phyloP scores from a whole-genome alignment of 2,797 vertebrate genomes.

The Anas capensis region DNA sequence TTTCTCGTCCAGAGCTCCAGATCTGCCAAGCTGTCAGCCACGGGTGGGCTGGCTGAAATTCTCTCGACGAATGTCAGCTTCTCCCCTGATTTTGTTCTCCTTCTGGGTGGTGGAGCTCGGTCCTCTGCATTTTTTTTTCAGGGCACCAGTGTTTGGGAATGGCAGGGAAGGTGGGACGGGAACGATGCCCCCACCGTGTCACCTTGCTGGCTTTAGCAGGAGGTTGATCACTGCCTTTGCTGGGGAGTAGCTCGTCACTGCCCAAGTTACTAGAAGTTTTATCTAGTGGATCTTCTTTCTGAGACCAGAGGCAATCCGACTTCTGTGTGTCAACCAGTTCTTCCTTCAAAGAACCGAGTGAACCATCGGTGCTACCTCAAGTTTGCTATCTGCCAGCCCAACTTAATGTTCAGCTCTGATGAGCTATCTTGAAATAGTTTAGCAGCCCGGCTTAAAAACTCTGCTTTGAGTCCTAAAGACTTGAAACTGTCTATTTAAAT shows the following conservation, averaged over 20 bases:
- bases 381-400: not conserved
- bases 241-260: not conserved
- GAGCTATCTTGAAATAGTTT: not conserved
- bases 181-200: not conserved
- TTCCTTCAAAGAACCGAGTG: not conserved
- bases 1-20: not conserved
- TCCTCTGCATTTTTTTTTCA: fast-evolving
- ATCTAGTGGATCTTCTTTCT: not conserved
- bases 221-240: fast-evolving
- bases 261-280: not conserved
- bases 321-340: not conserved
- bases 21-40: not conserved
- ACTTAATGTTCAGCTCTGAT: not conserved
- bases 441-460: not conserved
- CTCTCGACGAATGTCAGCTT: fast-evolving
- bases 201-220: not conserved
- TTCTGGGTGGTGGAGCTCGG: not conserved
- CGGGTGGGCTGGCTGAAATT: not conserved
- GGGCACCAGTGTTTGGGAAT: not conserved
- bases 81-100: not conserved
- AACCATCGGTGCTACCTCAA: not conserved
- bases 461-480: not conserved
- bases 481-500: not conserved
- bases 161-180: not conserved
- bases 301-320: fast-evolving